Percentiles rank a stretch among this genome's conserved stretches.
These are phyloP conservation scores for Anthoscopus minutus DNA, from an alignment of 2,113 vertebrate species.

Conservation along the genomic window DNA sequence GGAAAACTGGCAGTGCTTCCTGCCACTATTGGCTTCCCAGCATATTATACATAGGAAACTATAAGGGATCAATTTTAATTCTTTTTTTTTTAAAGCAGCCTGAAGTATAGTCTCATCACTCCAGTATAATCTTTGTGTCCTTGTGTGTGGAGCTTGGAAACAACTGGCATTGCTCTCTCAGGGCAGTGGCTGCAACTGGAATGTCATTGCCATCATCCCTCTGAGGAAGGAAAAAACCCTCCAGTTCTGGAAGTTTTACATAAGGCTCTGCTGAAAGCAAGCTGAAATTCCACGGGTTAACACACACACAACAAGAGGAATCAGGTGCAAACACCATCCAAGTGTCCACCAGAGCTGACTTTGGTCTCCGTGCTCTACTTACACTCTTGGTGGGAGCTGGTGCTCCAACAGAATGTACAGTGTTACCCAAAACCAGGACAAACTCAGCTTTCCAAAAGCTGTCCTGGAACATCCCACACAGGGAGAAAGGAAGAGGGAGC, in stretches of 20 bases:
- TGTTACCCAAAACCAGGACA: not conserved
- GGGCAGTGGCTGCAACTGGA: not conserved
- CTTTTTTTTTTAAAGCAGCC: not conserved
- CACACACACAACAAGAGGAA: not conserved
- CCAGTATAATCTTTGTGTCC: not conserved
- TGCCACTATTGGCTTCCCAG: not conserved
- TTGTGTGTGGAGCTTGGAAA: not conserved
- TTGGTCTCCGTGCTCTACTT: not conserved
- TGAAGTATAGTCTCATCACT: not conserved
- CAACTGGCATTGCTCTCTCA: not conserved
- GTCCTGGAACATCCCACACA: not conserved
- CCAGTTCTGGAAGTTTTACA: not conserved
- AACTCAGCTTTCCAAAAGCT: not conserved
- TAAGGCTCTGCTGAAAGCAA: not conserved
- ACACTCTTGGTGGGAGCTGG: not conserved
- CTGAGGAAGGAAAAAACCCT: not conserved
- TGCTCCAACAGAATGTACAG: not conserved
- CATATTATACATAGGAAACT: not conserved
- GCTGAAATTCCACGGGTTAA: not conserved
- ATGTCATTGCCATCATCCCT: not conserved
- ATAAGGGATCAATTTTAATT: not conserved
- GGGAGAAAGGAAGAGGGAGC: not conserved
- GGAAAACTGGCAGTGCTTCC: constrained; percentile 2
- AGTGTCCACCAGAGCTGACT: not conserved
- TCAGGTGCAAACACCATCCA: not conserved